Percentiles rank a stretch among this genome's conserved stretches.
Conservation (phyloP, 1,140 invertebrate genomes). For the Polypedilum pembai region DNA sequence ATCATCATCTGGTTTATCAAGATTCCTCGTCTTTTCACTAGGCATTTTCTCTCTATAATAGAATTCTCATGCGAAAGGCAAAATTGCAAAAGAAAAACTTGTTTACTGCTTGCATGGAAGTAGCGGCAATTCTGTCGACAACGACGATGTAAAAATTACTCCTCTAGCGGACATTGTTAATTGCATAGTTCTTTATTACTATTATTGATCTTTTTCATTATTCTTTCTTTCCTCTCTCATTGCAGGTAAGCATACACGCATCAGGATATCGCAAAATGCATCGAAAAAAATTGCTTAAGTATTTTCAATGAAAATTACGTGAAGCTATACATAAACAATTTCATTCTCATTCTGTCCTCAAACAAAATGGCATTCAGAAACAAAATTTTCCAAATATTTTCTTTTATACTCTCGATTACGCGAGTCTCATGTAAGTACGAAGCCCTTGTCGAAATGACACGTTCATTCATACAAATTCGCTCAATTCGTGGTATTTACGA, state of each 20-base stretch:
- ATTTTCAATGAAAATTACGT: not conserved
- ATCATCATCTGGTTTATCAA: slow-evolving; percentile 26
- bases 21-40: slow-evolving; percentile 2
- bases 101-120: not conserved
- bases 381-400: slow-evolving; percentile 19
- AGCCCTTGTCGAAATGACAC: slow-evolving; percentile 23
- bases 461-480: slow-evolving; percentile 23
- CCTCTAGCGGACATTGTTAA: slow-evolving; percentile 20
- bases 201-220: not conserved
- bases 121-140: slow-evolving; percentile 4
- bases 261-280: not conserved
- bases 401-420: not conserved
- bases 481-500: slow-evolving; percentile 8
- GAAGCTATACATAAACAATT: not conserved
- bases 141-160: slow-evolving; percentile 15
- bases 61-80: not conserved
- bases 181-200: slow-evolving; percentile 6
- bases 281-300: not conserved
- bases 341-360: not conserved
- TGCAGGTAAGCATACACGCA: not conserved
- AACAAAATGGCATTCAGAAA: not conserved
- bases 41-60: slow-evolving; percentile 15
- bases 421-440: not conserved
- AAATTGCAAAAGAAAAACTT: not conserved
- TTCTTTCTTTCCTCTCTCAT: not conserved